Conservation (phyloP, 2,888 invertebrate genomes). For the Lasioglossum lativentre region DNA sequence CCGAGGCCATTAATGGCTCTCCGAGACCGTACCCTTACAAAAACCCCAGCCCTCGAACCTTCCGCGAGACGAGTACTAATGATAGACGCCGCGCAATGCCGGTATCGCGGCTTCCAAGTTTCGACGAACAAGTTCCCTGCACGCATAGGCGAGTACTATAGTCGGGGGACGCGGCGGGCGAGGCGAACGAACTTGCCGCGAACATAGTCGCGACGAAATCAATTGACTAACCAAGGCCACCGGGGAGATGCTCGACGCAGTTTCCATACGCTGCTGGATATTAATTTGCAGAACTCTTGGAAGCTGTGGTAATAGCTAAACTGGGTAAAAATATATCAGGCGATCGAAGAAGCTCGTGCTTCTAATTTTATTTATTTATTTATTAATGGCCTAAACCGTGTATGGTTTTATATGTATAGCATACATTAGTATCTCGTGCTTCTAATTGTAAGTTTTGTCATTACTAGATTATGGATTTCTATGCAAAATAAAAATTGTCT, state of each 20-base stretch:
- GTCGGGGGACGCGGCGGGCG: neutral
- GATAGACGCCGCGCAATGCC: slow-evolving; percentile 61
- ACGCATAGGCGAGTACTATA: slow-evolving; percentile 23
- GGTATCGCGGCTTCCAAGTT: slow-evolving; percentile 63
- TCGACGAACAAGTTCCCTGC: slow-evolving; percentile 61
- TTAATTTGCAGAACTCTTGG: neutral
- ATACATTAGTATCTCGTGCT: too few relatives aligned
- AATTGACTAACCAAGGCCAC: slow-evolving; percentile 1
- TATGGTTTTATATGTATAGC: too few relatives aligned
- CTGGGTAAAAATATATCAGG: neutral
- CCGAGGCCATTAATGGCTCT: neutral
- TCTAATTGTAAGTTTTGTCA: neutral
- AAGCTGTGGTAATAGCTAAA: neutral
- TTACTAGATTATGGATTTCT: neutral
- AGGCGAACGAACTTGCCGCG: slow-evolving; percentile 6
- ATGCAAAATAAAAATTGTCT: neutral
- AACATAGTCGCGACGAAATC: slow-evolving; percentile 4
- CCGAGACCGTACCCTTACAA: slow-evolving; percentile 20
- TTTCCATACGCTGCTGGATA: neutral
- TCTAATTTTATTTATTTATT: too few relatives aligned
- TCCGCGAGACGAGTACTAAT: slow-evolving; percentile 63
- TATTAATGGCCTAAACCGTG: too few relatives aligned
- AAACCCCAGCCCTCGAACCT: slow-evolving; percentile 43
- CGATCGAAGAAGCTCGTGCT: neutral
- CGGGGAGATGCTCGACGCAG: neutral